Evolutionary conservation across 1,140 invertebrate species (phyloP), one percentile per base, ranked within the genome.

Genomic region (Battus philenor): DNA sequence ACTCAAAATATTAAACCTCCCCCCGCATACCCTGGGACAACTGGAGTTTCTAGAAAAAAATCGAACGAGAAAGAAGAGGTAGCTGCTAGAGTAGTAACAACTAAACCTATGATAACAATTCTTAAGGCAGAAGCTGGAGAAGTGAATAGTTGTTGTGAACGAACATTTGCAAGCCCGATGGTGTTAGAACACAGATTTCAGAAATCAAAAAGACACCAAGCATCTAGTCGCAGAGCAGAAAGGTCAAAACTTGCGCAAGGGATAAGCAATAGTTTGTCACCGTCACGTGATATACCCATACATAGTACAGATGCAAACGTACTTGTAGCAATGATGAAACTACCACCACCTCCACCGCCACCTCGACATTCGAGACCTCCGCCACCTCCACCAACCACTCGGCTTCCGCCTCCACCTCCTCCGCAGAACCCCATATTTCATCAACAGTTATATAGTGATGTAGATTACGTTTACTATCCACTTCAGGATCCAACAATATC

Each of bases 381-480:
- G 12, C 88, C 88, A 1, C 87, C 87, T 0, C 86, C 86, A 12
- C 89, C 88, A 1, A 87, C 87, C 5, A 87, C 90, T 1, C 87
- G 89, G 1, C 83, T 88, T 7, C 80, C 89, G 1, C 88, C 89
- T 0, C 88, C 89, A 1, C 89, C 89, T 39, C 71, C 94, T 7
- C 92, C 93, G 0, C 87, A 91, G 9, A 92, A 92, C 15, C 93
- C 94, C 51, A 91, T 95, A 38, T 96, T 94, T 59, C 92, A 95
- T 61, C 93, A 94, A 59, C 94, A 96, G 62, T 87, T 96, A 9
- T 95, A 94, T 55, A 95, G 94, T 22, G 94, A 96, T 59, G 93
- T 94, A 2, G 94, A 97, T 71, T 97, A 95, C 63, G 94, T 96
- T 0, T 94, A 96, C 69, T 97, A 95, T 65, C 94, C 94, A 0